Percentiles rank a stretch among this genome's conserved stretches.
These are phyloP conservation scores for Gallinago undulata DNA, from an alignment of 2,113 vertebrate species.

Conservation along the genomic window DNA sequence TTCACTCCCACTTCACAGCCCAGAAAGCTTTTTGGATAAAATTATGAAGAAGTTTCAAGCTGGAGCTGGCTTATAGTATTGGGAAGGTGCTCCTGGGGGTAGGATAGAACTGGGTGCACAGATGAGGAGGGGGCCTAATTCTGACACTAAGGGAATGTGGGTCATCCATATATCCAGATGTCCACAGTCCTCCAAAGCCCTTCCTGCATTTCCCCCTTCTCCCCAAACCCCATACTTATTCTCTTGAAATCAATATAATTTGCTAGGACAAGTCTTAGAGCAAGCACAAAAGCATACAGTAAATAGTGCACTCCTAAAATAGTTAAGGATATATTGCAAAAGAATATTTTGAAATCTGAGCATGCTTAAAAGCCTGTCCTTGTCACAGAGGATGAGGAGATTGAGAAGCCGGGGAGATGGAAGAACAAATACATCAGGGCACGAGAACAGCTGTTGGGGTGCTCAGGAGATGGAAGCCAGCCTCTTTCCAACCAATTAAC, in stretches of 20 bases:
- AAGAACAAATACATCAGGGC: neutral
- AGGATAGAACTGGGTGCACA: neutral
- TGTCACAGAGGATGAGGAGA: neutral
- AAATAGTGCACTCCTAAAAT: neutral
- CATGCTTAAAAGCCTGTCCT: neutral
- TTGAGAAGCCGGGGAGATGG: neutral
- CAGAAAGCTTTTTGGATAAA: neutral
- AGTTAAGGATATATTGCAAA: neutral
- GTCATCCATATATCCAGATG: neutral
- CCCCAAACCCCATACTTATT: neutral
- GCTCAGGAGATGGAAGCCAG: neutral
- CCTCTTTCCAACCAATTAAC: neutral
- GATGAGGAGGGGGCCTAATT: neutral
- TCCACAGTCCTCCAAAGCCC: neutral
- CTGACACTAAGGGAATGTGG: accelerated
- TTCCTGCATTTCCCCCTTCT: neutral
- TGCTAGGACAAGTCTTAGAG: neutral
- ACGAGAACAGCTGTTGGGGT: neutral
- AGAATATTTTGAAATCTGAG: neutral
- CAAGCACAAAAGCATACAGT: neutral
- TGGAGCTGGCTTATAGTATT: neutral
- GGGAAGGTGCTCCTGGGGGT: neutral
- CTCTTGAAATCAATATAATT: neutral
- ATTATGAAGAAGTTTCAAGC: neutral
- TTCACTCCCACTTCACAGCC: neutral